These are phyloP conservation scores for Erannis defoliaria DNA, from an alignment of 2,888 invertebrate species.

Conservation along the genomic window DNA sequence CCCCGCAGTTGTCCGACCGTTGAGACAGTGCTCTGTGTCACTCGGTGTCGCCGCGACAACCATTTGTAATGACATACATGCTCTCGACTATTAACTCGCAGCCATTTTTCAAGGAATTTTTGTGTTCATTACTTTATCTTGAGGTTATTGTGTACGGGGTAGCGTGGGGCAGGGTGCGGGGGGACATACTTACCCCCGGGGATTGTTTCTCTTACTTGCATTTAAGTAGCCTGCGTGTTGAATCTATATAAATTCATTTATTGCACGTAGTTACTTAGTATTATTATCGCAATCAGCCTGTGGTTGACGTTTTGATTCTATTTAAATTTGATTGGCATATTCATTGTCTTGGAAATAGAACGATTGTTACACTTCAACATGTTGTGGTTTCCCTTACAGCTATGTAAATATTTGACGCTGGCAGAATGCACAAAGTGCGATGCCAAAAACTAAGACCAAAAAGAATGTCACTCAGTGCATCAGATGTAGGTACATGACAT, in stretches of 20 bases:
- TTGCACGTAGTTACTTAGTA: neutral
- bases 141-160: constrained; percentile 49
- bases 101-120: constrained; percentile 65
- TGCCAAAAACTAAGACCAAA: too few relatives aligned
- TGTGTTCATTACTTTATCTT: constrained; percentile 65
- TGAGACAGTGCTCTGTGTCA: constrained; percentile 22
- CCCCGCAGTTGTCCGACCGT: constrained; percentile 7
- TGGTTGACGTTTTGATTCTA: neutral
- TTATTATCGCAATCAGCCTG: neutral
- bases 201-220: constrained; percentile 18
- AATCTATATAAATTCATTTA: neutral
- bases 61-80: constrained; percentile 61
- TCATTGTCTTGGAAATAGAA: too few relatives aligned
- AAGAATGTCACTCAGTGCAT: too few relatives aligned
- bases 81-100: constrained; percentile 57
- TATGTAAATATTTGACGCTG: too few relatives aligned
- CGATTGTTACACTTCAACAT: too few relatives aligned
- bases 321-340: too few relatives aligned
- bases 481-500: too few relatives aligned
- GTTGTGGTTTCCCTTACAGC: too few relatives aligned
- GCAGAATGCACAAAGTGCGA: too few relatives aligned
- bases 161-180: neutral
- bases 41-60: constrained; percentile 37
- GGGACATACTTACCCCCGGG: constrained; percentile 7
- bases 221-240: constrained; percentile 6